Evolutionary conservation across 2,888 invertebrate species (phyloP), one percentile per base, ranked within the genome.

Genomic region (Sinodicranocentrus sp.): DNA sequence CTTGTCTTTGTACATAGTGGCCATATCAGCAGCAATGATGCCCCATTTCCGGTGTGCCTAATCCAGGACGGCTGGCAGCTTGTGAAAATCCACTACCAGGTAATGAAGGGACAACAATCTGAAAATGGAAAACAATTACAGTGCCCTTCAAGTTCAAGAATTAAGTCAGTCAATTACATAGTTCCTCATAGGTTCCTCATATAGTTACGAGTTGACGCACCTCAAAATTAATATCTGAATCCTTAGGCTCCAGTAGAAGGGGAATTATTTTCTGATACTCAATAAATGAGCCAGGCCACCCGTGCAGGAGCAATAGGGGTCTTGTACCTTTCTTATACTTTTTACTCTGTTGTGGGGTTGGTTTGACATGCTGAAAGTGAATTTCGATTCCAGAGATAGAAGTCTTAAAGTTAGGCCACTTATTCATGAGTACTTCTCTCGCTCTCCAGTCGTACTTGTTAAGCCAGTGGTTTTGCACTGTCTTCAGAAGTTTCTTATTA

Each of bases 381-480:
- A 97, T 92, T 87, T 93, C 93, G 84, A 95, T 89, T 67, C 95
- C 95, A 90, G 95, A 94, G 88, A 97, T 94, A 78, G 94, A 93
- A 0, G 96, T 96, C 65, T 92, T 92, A 90, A 92, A 97, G 84
- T 97, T 96, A 0, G 94, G 92, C 88, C 94, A 94, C 84, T 93
- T 91, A 89, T 97, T 97, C n/a, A 97, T 91, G 78, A 92, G 92
- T 1, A 91, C 90, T 89, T 96, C 94, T 10, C 95, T 92, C 70
- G 94, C 92, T 28, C 91, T 90, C 94, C 95, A 95, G 88, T 95
- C 92, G 90, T 95, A 97, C 39, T 92, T 92, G 44, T 93, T 93
- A 13, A 92, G 92, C 98, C 98, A 98, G 90, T 95, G 95, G 59
- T 94, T 92, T 0, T 95, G 90, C 6, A 97, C 91, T 86, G 92